These are phyloP conservation scores for Ephialtes manifestator DNA, from an alignment of 2,888 invertebrate genomes.

Conservation along the genomic window DNA sequence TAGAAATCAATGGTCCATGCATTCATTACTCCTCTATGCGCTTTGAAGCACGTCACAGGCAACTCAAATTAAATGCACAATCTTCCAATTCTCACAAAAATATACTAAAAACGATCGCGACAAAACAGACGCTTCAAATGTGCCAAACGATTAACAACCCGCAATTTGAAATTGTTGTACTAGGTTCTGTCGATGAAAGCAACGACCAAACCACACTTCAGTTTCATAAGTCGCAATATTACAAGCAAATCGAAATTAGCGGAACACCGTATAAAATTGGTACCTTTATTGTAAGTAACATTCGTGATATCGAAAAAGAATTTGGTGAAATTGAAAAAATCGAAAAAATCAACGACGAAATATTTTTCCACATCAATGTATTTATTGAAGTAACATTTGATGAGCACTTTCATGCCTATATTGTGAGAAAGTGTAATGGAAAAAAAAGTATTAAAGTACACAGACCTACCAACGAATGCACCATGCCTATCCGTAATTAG, in stretches of 20 bases:
- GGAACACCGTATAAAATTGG: slow-evolving; percentile 55
- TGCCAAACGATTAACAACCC: slow-evolving; percentile 55
- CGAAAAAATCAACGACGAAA: slow-evolving; percentile 32
- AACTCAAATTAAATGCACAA: slow-evolving; percentile 56
- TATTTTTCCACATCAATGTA: slow-evolving; percentile 51
- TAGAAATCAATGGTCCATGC: slow-evolving; percentile 55
- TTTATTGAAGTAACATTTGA: slow-evolving; percentile 63
- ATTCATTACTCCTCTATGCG: slow-evolving; percentile 66
- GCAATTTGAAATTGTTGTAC: slow-evolving; percentile 14
- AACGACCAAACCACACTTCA: slow-evolving; percentile 6
- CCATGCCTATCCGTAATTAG: slow-evolving; percentile 44
- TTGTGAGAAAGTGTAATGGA: slow-evolving; percentile 27
- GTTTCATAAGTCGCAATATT: slow-evolving; percentile 13
- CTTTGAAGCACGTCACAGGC: slow-evolving; percentile 59
- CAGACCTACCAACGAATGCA: slow-evolving; percentile 42
- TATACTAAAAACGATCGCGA: slow-evolving; percentile 60
- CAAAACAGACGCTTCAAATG: slow-evolving; percentile 59
- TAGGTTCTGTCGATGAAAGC: background rate
- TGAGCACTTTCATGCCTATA: slow-evolving; percentile 58
- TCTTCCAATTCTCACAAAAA: slow-evolving; percentile 51
- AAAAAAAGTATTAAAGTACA: slow-evolving; percentile 27
- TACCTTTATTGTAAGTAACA: slow-evolving; percentile 47
- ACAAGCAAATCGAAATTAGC: slow-evolving; percentile 36
- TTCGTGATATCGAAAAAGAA: slow-evolving; percentile 53
- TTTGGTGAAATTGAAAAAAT: slow-evolving; percentile 66